Base-by-base conservation (phyloP, 2,888 invertebrate species). In the Drosophila stalkeri region DNA sequence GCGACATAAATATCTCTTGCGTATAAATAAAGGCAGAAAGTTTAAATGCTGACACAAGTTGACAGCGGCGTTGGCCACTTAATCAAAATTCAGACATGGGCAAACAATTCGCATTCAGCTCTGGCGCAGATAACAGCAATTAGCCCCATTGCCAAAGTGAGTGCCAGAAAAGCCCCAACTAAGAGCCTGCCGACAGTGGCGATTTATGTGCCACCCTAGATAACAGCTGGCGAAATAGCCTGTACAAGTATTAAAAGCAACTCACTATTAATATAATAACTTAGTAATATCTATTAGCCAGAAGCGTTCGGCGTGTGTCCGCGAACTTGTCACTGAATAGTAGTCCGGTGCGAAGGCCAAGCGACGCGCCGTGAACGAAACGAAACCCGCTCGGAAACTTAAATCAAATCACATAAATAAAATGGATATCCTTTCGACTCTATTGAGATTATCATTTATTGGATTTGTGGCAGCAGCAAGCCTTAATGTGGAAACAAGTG, bases 31-130 rank as follows among this genome's bases (percentile, higher is more conserved):
- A 81, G 52, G 35, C 63, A 64, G 54, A 49, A 55, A 57, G 67
- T 72, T 56, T 52, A 72, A 76, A 76, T 46, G 51, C 70, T 80
- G 80, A 75, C 76, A 80, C 18, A 46, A 59, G 54, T 23, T 63
- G 70, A 75, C 78, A 69, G 62, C 54, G 51, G 75, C 79, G 65
- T 75, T 73, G 89, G 76, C 81, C 87, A 81, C 91, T 90, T 83
- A 79, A 91, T 90, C 90, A 91, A 82, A 86, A 78, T 79, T 67
- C 64, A 75, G 90, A 86, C 90, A 88, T 72, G 76, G 82, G 80
- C 78, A 91, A 91, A 91, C 84, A 90, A 78, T 90, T 86, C 64
- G 76, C 56, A 77, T 64, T 63, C 66, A 67, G 43, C 49, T 43
- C 41, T n/a, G 37, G 44, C 54, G 63, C 20, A 64, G 89, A 85